phyloP scores from a whole-genome alignment of 2,888 invertebrate species.

The Ctena decussata region DNA sequence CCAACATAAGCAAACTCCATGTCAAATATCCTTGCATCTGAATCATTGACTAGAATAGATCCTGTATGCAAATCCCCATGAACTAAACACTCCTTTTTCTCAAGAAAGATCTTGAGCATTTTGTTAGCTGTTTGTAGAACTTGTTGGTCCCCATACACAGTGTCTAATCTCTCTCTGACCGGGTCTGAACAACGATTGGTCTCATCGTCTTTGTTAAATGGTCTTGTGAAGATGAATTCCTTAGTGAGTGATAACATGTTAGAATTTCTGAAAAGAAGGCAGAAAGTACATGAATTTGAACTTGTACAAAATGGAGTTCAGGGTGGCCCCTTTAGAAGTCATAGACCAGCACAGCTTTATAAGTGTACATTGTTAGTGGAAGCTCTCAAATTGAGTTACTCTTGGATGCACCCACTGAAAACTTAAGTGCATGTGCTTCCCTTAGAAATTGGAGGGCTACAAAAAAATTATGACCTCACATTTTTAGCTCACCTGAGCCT shows the following conservation, averaged over 20 bases:
- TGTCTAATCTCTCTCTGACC: constrained; percentile 57
- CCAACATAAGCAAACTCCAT: constrained; percentile 77
- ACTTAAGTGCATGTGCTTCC: too few species aligned
- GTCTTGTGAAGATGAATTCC: constrained; percentile 71
- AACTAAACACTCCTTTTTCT: constrained; percentile 77
- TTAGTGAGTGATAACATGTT: constrained; percentile 66
- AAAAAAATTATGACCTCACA: too few species aligned
- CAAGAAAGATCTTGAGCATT: constrained; percentile 70
- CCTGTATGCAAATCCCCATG: constrained; percentile 81
- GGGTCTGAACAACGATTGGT: constrained; percentile 69
- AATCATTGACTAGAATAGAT: constrained; percentile 72
- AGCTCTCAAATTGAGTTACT: too few species aligned
- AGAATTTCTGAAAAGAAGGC: constrained; percentile 64
- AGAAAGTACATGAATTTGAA: too few species aligned
- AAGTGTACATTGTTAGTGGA: too few species aligned
- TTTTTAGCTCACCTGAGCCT: too few species aligned
- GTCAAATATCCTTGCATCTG: constrained; percentile 70
- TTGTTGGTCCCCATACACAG: constrained; percentile 64
- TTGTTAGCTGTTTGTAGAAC: constrained; percentile 62
- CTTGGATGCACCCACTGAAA: too few species aligned
- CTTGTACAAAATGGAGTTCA: too few species aligned
- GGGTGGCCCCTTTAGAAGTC: too few species aligned
- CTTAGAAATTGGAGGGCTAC: too few species aligned
- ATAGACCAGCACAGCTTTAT: too few species aligned
- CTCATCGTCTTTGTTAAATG: constrained; percentile 64